These are phyloP conservation scores for Monodelphis domestica DNA, from an alignment of 2,797 vertebrate species.

Conservation along the genomic window DNA sequence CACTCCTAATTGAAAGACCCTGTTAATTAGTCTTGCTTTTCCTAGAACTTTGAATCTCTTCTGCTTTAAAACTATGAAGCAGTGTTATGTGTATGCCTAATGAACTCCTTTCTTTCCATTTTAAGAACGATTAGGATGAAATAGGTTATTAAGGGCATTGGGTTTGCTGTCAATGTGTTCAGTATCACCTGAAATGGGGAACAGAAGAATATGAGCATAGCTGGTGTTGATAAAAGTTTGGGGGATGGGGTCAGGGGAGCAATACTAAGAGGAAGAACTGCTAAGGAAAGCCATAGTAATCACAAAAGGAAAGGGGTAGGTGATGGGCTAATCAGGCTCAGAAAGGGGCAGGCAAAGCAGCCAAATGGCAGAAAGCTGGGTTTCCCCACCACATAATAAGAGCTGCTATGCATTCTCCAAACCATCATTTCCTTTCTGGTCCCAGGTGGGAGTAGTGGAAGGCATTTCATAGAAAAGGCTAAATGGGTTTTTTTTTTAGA, in stretches of 20 bases:
- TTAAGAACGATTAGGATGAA: neutral
- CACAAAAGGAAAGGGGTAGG: neutral
- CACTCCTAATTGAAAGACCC: constrained; percentile 31
- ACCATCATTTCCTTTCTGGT: neutral
- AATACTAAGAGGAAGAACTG: neutral
- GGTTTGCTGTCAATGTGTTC: neutral
- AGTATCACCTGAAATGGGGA: neutral
- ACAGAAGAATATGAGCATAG: neutral
- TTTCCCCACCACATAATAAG: neutral
- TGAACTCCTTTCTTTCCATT: neutral
- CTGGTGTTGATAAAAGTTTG: neutral
- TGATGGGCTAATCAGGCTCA: neutral
- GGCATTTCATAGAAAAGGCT: neutral
- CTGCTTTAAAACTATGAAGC: neutral
- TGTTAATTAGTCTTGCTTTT: neutral
- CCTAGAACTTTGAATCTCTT: neutral
- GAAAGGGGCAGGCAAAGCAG: neutral
- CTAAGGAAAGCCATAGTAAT: neutral
- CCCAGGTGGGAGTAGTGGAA: neutral
- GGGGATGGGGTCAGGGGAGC: neutral
- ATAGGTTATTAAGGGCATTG: neutral
- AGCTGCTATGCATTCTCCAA: neutral
- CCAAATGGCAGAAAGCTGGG: neutral
- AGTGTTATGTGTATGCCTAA: neutral
- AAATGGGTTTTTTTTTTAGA: neutral